Evolutionary conservation across 2,113 vertebrate species (phyloP), one percentile per base, ranked within the genome.

Genomic region (Perca schrenkii): DNA sequence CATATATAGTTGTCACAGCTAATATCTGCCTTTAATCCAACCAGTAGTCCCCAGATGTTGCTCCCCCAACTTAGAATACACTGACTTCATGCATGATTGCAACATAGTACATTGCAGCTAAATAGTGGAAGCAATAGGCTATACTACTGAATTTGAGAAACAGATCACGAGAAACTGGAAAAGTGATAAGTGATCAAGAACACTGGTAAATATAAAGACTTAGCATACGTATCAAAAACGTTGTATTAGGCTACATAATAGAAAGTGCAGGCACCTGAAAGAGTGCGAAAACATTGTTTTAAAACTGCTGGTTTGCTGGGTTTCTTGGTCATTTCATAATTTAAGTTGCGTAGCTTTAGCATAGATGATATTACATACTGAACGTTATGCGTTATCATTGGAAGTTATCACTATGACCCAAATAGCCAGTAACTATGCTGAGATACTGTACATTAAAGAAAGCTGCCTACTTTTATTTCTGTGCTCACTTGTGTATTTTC

Each of bases 221-320:
- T 49, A 74, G 31, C 62, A 36, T 82, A 86, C 50, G 87, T 73
- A 50, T 83, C 40, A 80, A 85, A 92, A 78, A 84, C 63, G 8
- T 74, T 78, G 19, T 80, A 77, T 68, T 88, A 89, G 80, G 93
- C 92, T 94, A 93, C 92, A 93, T 93, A 84, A 83, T 82, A 91
- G 72, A 91, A 91, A 91, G 92, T 94, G 87, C 89, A 92, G 90
- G 90, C 90, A 92, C 88, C 84, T 77, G 57, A 87, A 87, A 76
- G 78, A 91, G 86, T 93, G 89, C 77, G 61, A 83, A 87, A 81
- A 86, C 12, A 72, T 83, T 64, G 57, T 69, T 83, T 77, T 28
- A 67, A 81, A 91, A 82, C 60, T 91, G 90, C 92, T 93, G 86
- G 92, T 92, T 89, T 88, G 72, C 83, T 89, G 82, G 86, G 75